phyloP scores from a whole-genome alignment of 2,113 vertebrate species.

The Rissa tridactyla region DNA sequence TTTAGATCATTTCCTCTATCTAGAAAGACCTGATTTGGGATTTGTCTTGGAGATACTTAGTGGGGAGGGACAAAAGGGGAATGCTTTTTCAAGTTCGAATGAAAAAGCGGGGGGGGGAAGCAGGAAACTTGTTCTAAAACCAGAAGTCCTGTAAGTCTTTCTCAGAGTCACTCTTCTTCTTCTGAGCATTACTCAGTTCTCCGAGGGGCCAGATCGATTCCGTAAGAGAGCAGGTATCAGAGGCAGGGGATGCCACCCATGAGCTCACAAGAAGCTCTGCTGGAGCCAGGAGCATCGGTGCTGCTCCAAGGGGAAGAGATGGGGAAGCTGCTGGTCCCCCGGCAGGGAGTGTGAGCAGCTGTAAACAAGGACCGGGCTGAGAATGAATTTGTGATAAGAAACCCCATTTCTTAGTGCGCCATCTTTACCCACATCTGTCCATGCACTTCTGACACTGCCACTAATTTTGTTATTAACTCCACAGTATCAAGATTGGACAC shows the following conservation, averaged over 20 bases:
- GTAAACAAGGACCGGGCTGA: background rate
- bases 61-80: background rate
- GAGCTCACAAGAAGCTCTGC: background rate
- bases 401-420: background rate
- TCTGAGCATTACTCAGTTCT: background rate
- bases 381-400: background rate
- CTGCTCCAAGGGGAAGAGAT: background rate
- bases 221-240: fast-evolving
- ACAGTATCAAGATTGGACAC: fast-evolving
- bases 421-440: background rate
- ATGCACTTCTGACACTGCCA: background rate
- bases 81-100: background rate
- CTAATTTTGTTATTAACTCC: background rate
- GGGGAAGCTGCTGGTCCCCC: background rate
- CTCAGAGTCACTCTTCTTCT: background rate
- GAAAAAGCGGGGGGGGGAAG: background rate
- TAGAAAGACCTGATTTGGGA: background rate
- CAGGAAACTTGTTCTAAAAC: background rate
- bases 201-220: background rate
- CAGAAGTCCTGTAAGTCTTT: background rate
- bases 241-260: background rate
- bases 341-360: background rate
- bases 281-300: background rate
- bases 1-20: background rate
- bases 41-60: background rate